Percentiles rank a stretch among this genome's conserved stretches.
phyloP scores from a whole-genome alignment of 2,113 vertebrate genomes.

The Meriones unguiculatus region DNA sequence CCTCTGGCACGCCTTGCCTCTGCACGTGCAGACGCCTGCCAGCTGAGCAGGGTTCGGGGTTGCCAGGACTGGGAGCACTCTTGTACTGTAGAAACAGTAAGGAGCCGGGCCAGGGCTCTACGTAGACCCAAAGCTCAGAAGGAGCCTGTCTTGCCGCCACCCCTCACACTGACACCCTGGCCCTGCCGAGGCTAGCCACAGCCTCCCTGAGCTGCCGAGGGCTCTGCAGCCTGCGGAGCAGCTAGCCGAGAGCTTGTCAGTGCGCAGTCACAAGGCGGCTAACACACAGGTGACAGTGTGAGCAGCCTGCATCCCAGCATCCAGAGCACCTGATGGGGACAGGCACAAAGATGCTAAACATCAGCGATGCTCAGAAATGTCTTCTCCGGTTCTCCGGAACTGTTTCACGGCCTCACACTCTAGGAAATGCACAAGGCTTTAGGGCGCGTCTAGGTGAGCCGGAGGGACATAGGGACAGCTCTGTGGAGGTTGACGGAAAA shows the following conservation, averaged over 20 bases:
- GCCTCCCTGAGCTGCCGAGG: not conserved
- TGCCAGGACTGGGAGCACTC: not conserved
- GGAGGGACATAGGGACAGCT: not conserved
- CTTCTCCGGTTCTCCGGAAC: not conserved
- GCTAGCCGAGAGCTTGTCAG: not conserved
- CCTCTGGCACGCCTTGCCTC: not conserved
- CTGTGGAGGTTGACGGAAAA: constrained; percentile 35
- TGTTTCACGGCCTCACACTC: not conserved
- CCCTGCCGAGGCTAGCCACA: not conserved
- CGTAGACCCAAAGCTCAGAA: not conserved
- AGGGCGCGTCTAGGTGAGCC: not conserved
- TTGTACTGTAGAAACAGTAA: not conserved
- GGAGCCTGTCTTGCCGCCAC: not conserved
- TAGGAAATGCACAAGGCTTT: not conserved
- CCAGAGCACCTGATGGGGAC: not conserved
- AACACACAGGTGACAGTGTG: accelerated
- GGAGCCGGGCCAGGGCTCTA: not conserved
- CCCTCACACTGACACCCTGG: not conserved
- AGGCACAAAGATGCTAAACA: not conserved
- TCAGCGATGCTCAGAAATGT: not conserved
- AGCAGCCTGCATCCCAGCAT: not conserved
- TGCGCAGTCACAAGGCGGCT: no score
- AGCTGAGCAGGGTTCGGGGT: constrained; percentile 14
- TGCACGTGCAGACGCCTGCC: not conserved
- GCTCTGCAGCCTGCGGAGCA: not conserved